These are phyloP conservation scores for Mobula hypostoma DNA, from an alignment of 2,113 vertebrate genomes.

Conservation along the genomic window DNA sequence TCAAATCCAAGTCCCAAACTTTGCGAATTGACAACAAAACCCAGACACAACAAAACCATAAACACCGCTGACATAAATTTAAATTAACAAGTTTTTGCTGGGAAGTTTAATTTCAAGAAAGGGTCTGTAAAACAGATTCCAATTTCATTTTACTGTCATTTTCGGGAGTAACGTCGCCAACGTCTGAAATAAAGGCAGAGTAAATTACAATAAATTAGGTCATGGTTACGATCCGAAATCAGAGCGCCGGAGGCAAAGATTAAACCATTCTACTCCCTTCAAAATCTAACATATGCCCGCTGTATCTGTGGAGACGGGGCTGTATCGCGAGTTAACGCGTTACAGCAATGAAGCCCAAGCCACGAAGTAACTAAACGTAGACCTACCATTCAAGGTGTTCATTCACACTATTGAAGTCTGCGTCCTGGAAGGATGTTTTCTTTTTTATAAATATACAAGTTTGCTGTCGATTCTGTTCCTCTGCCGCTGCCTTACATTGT, in stretches of 20 bases:
- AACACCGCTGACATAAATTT: no score
- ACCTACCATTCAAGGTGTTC: neutral
- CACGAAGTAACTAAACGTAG: neutral
- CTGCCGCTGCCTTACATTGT: constrained; percentile 8
- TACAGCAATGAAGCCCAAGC: neutral
- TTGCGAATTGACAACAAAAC: neutral
- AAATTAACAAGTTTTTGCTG: no score
- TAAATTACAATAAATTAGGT: no score
- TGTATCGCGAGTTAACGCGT: no score
- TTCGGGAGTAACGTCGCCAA: neutral
- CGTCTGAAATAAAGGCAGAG: neutral
- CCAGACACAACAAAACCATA: no score
- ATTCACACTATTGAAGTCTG: neutral
- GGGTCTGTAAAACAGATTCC: neutral
- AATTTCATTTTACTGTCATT: neutral
- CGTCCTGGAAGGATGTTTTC: neutral
- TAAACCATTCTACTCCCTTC: no score
- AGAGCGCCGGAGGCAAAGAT: no score
- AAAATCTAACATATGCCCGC: no score
- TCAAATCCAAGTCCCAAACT: neutral
- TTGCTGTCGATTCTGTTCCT: neutral
- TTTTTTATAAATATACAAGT: neutral
- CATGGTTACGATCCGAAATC: no score
- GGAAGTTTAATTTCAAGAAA: no score
- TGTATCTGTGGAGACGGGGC: no score